These are phyloP conservation scores for Mastigias papua DNA, from an alignment of 30 jellyfish, hydroid and myxozoan species.

Conservation along the genomic window DNA sequence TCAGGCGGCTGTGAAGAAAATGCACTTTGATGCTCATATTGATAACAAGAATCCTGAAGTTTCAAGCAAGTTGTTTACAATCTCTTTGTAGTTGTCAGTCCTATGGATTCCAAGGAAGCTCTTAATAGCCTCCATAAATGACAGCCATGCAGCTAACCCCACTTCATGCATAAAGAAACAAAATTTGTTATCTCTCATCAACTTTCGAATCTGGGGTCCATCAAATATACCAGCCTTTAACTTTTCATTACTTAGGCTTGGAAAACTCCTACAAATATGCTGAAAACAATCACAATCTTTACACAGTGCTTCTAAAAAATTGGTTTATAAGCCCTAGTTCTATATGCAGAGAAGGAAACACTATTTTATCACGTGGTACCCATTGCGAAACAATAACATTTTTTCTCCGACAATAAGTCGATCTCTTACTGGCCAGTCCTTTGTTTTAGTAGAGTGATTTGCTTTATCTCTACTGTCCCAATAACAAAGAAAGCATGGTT, in stretches of 20 bases:
- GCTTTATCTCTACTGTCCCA: not conserved
- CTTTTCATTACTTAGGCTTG: conserved; percentile 24
- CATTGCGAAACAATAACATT: not conserved
- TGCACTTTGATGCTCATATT: conserved; percentile 19
- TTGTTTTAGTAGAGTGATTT: not conserved
- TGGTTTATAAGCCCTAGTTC: not conserved
- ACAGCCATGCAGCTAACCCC: not conserved
- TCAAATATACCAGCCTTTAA: conserved; percentile 6
- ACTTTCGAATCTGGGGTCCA: not conserved
- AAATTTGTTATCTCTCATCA: not conserved
- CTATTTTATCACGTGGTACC: not conserved
- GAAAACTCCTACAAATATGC: conserved; percentile 4
- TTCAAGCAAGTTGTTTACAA: conserved; percentile 4
- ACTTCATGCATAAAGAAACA: not conserved
- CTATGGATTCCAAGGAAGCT: conserved; percentile 23
- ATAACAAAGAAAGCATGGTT: not conserved
- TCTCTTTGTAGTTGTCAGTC: conserved; percentile 2
- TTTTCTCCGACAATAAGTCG: not conserved
- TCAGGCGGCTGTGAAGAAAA: conserved; percentile 21
- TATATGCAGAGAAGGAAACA: not conserved
- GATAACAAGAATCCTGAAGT: conserved; percentile 1
- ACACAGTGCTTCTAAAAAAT: conserved; percentile 33
- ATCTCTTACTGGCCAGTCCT: not conserved
- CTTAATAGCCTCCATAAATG: not conserved
- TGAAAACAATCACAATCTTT: conserved; percentile 27